Conservation (phyloP, 2,888 invertebrate species). For the Trissoscelio sp. region DNA sequence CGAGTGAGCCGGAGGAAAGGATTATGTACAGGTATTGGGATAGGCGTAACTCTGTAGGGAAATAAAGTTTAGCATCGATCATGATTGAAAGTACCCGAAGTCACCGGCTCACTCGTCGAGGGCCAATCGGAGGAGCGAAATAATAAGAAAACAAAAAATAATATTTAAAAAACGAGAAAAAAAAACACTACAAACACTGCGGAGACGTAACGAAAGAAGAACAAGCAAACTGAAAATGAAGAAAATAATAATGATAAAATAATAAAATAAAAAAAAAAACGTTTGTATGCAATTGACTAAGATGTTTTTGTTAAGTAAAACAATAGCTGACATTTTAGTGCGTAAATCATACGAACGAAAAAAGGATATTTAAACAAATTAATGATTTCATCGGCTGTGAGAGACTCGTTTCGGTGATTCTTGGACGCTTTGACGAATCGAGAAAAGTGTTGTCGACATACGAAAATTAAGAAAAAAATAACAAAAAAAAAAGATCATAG, state of each 20-base stretch:
- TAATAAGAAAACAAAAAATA: slow-evolving; percentile 47
- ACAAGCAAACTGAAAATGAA: slow-evolving; percentile 29
- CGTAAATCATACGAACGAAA: slow-evolving; percentile 68
- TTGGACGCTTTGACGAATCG: slow-evolving; percentile 47
- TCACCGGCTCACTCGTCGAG: slow-evolving; percentile 58
- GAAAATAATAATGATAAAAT: slow-evolving; percentile 39
- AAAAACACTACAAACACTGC: slow-evolving; percentile 38
- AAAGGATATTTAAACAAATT: slow-evolving; percentile 34
- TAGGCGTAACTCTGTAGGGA: slow-evolving; percentile 62
- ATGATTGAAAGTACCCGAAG: slow-evolving; percentile 63
- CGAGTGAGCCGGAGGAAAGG: slow-evolving; percentile 70
- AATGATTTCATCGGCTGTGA: slow-evolving; percentile 70
- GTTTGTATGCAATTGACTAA: slow-evolving; percentile 70
- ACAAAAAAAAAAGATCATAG: slow-evolving; percentile 36
- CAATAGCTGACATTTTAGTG: slow-evolving; percentile 69
- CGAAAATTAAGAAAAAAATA: slow-evolving; percentile 33
- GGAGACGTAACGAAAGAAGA: slow-evolving; percentile 37
- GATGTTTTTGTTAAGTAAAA: slow-evolving; percentile 68
- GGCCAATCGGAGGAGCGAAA: slow-evolving; percentile 58
- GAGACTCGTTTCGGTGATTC: slow-evolving; percentile 66
- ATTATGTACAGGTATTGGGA: slow-evolving; percentile 52
- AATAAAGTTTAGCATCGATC: slow-evolving; percentile 67
- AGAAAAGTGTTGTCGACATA: slow-evolving; percentile 56
- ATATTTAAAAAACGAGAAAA: slow-evolving; percentile 7
- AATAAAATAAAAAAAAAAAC: slow-evolving; percentile 49